Base-by-base conservation (phyloP, 2,888 invertebrate genomes). In the Scaptomyza parva region DNA sequence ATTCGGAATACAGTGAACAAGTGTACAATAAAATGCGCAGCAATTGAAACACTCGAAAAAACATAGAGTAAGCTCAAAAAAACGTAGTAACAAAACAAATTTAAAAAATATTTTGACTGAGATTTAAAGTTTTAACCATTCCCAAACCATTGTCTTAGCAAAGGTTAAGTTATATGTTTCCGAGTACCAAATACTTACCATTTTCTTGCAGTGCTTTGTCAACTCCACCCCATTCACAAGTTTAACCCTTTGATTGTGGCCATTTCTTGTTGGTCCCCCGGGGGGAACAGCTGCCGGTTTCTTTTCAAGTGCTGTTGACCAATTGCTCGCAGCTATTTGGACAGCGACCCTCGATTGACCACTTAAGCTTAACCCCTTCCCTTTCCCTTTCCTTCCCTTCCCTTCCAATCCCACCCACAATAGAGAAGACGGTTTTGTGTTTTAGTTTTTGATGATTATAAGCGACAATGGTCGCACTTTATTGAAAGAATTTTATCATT, bases 391-490 rank as follows among this genome's bases (percentile, higher is more conserved):
- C n/a, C n/a, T n/a, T n/a, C n/a, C n/a, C n/a, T n/a, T n/a, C n/a
- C n/a, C n/a, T n/a, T n/a, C n/a, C n/a, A n/a, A 3, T 7, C 35
- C 26, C 26, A 50, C 12, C 17, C 12, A 4, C 3, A 30, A 28
- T 22, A 70, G 14, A 14, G 35, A 35, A 35, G 7, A 12, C 7
- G 24, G 9, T 35, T 48, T 52, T 60, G 9, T 4, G 33, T 68
- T 60, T 81, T 76, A 71, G 69, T 78, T 88, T 73, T 76, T 80
- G 71, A 84, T 89, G 88, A 82, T 85, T 89, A 89, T 76, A 89
- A 89, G 84, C 89, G 89, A 86, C 86, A 78, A 82, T 74, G 73
- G 87, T 86, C 89, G 89, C 80, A 75, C 86, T 90, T 89, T 90
- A 89, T 89, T 90, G 86, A 88, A 88, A 84, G 81, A 78, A 77